Evolutionary conservation across 2,113 vertebrate genomes (phyloP).

Genomic region (Marmota monax): DNA sequence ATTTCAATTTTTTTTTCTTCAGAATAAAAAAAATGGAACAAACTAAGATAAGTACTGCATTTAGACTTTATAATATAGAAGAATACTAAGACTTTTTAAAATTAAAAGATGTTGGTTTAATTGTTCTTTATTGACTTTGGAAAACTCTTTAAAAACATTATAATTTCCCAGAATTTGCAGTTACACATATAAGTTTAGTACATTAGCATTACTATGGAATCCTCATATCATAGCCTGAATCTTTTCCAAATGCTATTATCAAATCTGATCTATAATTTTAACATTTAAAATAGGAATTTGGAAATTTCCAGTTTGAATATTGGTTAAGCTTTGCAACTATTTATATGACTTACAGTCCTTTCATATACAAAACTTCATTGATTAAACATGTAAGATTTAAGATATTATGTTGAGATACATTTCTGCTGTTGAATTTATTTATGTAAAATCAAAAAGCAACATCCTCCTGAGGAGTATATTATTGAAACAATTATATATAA

Average conservation of each 20-base stretch:
- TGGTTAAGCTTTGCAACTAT: conserved; percentile 44
- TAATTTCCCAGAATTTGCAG: neutral
- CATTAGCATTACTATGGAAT: neutral
- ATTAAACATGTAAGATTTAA: conserved; percentile 66
- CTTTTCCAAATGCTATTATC: neutral
- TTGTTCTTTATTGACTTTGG: conserved; percentile 14
- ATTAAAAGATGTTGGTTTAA: neutral
- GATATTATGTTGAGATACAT: neutral
- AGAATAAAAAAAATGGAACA: neutral
- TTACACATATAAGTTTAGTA: conserved; percentile 11
- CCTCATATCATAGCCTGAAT: neutral
- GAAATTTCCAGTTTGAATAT: conserved; percentile 46
- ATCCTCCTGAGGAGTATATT: neutral
- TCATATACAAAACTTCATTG: conserved; percentile 5
- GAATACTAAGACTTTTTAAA: neutral
- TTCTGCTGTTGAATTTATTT: conserved; percentile 45
- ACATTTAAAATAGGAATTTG: conserved; percentile 53
- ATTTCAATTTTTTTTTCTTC: neutral
- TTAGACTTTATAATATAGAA: neutral
- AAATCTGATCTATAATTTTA: neutral
- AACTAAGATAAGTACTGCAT: neutral
- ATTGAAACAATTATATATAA: conserved; percentile 3
- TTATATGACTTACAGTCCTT: conserved; percentile 48
- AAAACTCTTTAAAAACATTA: conserved; percentile 30
- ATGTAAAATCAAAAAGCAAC: neutral